A percentile compares a stretch with the other conserved stretches of the same genome.
phyloP scores from a whole-genome alignment of 2,113 vertebrate species.

The Hystrix cristata region DNA sequence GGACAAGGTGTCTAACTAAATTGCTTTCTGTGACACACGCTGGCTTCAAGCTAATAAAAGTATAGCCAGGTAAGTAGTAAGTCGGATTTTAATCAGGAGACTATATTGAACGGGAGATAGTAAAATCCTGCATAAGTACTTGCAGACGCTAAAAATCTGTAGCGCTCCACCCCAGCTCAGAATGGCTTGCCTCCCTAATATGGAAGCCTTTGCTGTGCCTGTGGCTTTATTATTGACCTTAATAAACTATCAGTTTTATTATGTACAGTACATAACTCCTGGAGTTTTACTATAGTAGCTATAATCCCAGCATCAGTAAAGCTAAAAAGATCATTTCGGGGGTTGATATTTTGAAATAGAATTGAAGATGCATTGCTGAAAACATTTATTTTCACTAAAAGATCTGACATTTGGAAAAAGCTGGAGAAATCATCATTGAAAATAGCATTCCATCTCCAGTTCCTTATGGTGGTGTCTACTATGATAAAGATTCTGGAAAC shows the following conservation, averaged over 20 bases:
- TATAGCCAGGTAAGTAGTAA: conserved; percentile 81
- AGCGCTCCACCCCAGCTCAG: conserved; percentile 77
- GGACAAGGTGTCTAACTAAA: conserved; percentile 82
- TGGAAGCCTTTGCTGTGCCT: conserved; percentile 71
- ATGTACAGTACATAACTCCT: conserved; percentile 81
- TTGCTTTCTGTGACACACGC: conserved; percentile 80
- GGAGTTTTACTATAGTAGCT: conserved; percentile 82
- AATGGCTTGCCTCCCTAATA: conserved; percentile 66
- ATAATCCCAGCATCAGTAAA: conserved; percentile 77
- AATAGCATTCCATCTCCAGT: not conserved
- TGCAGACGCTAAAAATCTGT: conserved; percentile 87
- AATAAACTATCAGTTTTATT: conserved; percentile 88
- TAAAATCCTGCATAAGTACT: conserved; percentile 88
- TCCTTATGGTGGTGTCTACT: not conserved
- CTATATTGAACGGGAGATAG: conserved; percentile 88
- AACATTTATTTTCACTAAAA: conserved; percentile 46
- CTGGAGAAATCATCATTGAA: not conserved
- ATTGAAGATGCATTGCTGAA: not conserved
- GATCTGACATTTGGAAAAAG: not conserved
- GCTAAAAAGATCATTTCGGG: conserved; percentile 49
- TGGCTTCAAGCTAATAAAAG: conserved; percentile 85
- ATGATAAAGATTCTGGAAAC: not conserved
- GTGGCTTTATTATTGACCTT: conserved; percentile 85
- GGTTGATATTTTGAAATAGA: conserved; percentile 26
- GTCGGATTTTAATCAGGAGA: conserved; percentile 88